Base-by-base conservation (phyloP, 2,797 vertebrate genomes). In the Mus spretus region DNA sequence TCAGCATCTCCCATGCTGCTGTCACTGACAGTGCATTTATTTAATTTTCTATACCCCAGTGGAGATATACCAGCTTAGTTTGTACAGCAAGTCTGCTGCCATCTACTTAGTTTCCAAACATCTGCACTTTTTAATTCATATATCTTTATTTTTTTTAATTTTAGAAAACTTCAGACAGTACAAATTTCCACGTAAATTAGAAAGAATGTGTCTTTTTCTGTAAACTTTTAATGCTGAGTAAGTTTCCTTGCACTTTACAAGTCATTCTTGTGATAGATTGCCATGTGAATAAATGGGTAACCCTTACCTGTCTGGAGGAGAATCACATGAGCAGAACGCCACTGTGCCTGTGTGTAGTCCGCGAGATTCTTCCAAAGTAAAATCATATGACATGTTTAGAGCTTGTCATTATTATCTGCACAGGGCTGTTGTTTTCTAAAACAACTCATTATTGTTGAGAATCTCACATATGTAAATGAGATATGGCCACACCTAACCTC, bases 1-100 rank as follows among this genome's bases (percentile, higher is more conserved):
- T 85, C 59, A 95, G 34, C 2, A 89, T 47, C 5, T 96, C 96
- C 34, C 79, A 26, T 40, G 31, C 47, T 50, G 90, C 86, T 88
- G 28, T n/a, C 26, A 28, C 17, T 4, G 53, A 50, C 4, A 22
- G 67, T 40, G 22, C 0, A 8, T 92, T 44, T 72, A 61, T 40
- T 55, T 61, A 89, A 85, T 95, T 89, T 91, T 57, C 28, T 6
- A 34, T 75, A 74, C 67, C 12, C 17, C 77, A 59, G 75, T 79
- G 67, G 20, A 50, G 3, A 31, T 2, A n/a, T 0, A 9, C 6
- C 15, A 50, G 26, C 19, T 93, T 72, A 81, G 12, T 77, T 53
- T 83, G 22, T 31, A 78, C 12, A n/a, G 6, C 17, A 86, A 74
- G 6, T 57, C 31, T 22, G 2, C 15, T 17, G 12, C 26, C 8